Base-by-base conservation (phyloP, 2,797 vertebrate genomes). In the Tachyglossus aculeatus region DNA sequence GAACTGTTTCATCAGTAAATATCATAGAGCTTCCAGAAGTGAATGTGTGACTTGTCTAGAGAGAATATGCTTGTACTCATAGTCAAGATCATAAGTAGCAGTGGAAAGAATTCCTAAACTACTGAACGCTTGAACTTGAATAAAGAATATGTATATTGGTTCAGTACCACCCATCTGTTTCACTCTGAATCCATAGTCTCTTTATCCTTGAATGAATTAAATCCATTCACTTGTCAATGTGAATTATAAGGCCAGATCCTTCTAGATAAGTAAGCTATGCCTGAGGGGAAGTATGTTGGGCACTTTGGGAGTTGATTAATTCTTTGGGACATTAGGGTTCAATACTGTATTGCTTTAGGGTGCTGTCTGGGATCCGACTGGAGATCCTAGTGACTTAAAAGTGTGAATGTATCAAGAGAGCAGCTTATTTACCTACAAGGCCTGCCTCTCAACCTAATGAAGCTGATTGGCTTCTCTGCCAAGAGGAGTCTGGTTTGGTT, bases 1-100 rank as follows among this genome's bases (percentile, higher is more conserved):
- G 47, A 80, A 55, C 27, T 27, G 24, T 61, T 82, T 60, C 74
- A 22, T 71, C 63, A 56, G 52, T 62, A 73, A 64, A 43, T 71
- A 74, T 24, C 12, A 40, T 43, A 65, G 32, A 34, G 47, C 24
- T 67, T 83, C 21, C n/a, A 33, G 55, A 87, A 70, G 53, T 40
- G 48, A 72, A 29, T 3, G 0, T 0, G 5, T 62, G 31, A 62
- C 57, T 83, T 36, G 67, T 38, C n/a, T 11, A 71, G 29, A 45
- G 41, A 57, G 40, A 53, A 9, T 32, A 36, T 75, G 67, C 68
- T 27, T n/a, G 24, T 47, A 9, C n/a, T 47, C 21, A 18, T 27
- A 27, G 15, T 13, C 4, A 9, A 47, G 24, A 9, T n/a, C n/a
- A n/a, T n/a, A n/a, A n/a, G n/a, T n/a, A n/a, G n/a, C n/a, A n/a